Conservation (phyloP, 2,113 vertebrate genomes). For the Mustelus asterias region DNA sequence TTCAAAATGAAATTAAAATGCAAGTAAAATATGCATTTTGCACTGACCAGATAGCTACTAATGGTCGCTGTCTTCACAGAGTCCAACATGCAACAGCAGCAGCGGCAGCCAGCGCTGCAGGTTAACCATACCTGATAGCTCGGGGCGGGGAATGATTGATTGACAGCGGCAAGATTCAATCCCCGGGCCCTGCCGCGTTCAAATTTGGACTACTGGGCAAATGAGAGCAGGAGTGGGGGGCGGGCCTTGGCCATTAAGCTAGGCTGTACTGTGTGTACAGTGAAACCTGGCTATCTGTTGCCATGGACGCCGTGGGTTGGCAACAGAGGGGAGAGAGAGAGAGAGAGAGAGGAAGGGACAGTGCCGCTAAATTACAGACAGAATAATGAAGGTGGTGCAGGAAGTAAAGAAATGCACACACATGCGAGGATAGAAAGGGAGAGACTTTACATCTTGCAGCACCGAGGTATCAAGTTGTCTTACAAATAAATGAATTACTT, state of each 20-base stretch:
- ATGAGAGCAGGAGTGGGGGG: neutral
- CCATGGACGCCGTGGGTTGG: neutral
- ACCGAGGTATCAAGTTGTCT: too few relatives aligned
- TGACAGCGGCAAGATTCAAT: neutral
- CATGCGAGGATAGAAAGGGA: neutral
- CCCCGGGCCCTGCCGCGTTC: too few relatives aligned
- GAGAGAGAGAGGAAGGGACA: neutral
- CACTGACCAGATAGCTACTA: neutral
- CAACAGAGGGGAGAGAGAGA: neutral
- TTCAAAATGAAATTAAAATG: too few relatives aligned
- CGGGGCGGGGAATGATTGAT: neutral
- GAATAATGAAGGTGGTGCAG: neutral
- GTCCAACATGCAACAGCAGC: neutral
- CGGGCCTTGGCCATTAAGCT: neutral
- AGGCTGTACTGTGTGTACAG: neutral
- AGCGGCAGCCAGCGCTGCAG: neutral
- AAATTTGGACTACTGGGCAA: neutral
- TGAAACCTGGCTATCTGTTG: neutral
- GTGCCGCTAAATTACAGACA: neutral
- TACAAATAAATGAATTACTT: neutral
- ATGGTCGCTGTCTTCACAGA: neutral
- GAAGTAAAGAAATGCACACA: neutral
- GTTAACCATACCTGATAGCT: neutral
- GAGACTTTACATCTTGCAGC: neutral
- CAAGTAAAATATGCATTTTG: neutral